Conservation (phyloP, 2,888 invertebrate genomes). For the Parnassius mnemosyne region DNA sequence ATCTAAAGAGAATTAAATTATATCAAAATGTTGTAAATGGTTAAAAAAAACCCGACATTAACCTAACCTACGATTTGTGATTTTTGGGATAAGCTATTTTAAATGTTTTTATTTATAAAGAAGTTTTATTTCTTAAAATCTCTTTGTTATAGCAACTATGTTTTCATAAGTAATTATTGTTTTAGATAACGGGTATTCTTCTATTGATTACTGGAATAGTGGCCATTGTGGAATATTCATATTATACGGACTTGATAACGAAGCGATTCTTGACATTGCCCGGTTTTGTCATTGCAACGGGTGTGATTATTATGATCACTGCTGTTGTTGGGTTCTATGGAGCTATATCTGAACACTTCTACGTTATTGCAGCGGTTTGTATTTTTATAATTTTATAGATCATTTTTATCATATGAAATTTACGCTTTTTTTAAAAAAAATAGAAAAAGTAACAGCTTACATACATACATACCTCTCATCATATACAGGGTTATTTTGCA, state of each 20-base stretch:
- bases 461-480: too few species aligned
- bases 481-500: too few species aligned
- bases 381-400: background rate
- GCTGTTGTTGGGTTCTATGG: constrained; percentile 93
- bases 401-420: too few species aligned
- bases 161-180: constrained; percentile 22
- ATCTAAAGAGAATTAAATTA: too few species aligned
- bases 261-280: constrained; percentile 84
- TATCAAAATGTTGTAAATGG: background rate
- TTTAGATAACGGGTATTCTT: constrained; percentile 88
- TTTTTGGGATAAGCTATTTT: too few species aligned
- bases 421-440: too few species aligned
- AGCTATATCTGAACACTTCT: constrained; percentile 90
- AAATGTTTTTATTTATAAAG: too few species aligned
- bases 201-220: constrained; percentile 85
- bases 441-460: too few species aligned
- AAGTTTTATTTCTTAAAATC: too few species aligned
- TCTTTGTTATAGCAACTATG: too few species aligned
- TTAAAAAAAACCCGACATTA: too few species aligned
- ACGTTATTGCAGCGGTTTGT: constrained; percentile 87
- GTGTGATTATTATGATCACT: constrained; percentile 84
- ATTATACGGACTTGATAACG: constrained; percentile 83
- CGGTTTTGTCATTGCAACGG: constrained; percentile 84
- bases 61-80: too few species aligned
- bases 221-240: constrained; percentile 78